Percentiles rank a stretch among this genome's conserved stretches.
These are phyloP conservation scores for Stichopus chloronotus DNA, from an alignment of 35 echinoderm and acorn worm species.

Conservation along the genomic window DNA sequence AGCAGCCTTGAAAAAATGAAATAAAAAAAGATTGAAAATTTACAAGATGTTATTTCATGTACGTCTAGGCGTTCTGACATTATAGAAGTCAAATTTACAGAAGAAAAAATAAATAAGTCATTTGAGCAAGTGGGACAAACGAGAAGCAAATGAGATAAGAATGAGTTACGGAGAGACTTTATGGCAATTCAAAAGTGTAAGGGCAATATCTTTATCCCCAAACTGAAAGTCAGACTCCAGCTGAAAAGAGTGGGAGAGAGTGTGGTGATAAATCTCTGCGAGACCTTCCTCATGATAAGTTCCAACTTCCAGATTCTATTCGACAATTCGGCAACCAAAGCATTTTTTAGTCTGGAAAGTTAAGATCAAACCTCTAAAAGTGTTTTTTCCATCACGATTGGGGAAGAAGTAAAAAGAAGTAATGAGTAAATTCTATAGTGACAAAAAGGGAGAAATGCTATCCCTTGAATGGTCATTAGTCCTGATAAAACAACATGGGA, in stretches of 20 bases:
- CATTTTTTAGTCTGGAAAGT: conserved; percentile 2
- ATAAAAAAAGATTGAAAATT: no score
- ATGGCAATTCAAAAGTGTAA: background rate
- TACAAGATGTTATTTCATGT: no score
- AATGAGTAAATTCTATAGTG: background rate
- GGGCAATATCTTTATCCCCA: background rate
- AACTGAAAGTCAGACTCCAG: background rate
- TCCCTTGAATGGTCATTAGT: background rate
- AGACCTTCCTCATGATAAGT: background rate
- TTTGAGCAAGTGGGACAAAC: background rate
- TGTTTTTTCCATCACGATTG: background rate
- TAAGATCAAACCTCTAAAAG: background rate
- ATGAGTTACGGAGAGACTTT: background rate
- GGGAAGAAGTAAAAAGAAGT: background rate
- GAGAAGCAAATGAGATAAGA: background rate
- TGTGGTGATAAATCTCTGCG: background rate
- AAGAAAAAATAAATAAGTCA: background rate
- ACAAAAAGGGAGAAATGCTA: background rate
- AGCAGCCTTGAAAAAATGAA: no score
- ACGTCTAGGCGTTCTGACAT: no score
- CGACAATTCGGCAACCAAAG: background rate
- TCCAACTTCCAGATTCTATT: background rate
- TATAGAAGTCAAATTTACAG: background rate
- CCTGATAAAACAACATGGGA: conserved; percentile 31
- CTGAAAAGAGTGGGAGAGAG: background rate